These are phyloP conservation scores for Chironomus striatipennis DNA, from an alignment of 1,140 invertebrate species.

Conservation along the genomic window DNA sequence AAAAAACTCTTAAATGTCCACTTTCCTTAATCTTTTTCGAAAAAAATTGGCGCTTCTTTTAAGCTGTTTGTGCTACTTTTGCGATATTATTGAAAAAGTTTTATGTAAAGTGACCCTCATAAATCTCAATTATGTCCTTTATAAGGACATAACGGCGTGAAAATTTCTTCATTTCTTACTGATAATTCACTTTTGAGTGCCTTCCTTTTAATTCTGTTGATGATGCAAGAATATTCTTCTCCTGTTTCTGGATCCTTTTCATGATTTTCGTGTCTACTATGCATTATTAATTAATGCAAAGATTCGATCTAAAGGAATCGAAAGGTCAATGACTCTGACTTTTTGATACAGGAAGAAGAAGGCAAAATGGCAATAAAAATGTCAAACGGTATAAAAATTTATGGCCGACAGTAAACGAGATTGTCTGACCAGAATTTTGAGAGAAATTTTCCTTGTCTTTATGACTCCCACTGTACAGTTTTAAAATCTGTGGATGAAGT, in stretches of 20 bases:
- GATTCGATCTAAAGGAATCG: background rate
- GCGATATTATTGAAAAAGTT: background rate
- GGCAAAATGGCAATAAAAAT: background rate
- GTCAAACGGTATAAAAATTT: background rate
- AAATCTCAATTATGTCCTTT: slow-evolving; percentile 20
- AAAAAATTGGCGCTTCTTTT: background rate
- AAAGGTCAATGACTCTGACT: background rate
- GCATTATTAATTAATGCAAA: no score
- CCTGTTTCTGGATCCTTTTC: background rate
- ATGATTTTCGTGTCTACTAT: no score
- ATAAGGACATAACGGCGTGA: background rate
- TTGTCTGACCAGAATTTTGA: slow-evolving; percentile 5
- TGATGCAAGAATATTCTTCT: background rate
- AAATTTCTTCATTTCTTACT: no score
- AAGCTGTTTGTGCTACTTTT: background rate
- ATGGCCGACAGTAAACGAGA: background rate
- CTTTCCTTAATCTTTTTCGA: background rate
- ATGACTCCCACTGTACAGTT: no score
- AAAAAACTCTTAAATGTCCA: background rate
- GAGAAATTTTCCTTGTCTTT: background rate
- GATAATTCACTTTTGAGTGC: no score
- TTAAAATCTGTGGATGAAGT: no score
- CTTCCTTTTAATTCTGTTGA: background rate
- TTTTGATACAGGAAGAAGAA: background rate
- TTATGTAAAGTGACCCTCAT: slow-evolving; percentile 19